Base-by-base conservation (phyloP, 2,888 invertebrate genomes). In the Eupithecia subfuscata region DNA sequence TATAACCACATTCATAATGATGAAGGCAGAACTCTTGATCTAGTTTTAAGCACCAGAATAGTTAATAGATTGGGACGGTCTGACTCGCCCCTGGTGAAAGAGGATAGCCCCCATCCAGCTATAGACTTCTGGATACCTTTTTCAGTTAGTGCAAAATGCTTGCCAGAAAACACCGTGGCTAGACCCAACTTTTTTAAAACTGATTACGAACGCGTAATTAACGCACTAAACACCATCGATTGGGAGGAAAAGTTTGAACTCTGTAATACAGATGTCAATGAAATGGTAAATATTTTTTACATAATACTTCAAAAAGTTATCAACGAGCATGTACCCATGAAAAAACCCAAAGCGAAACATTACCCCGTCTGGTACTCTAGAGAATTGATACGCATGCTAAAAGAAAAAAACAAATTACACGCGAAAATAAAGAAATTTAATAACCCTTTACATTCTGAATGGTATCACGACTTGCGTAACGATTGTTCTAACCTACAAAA, bases 321-420 rank as follows among this genome's bases (percentile, higher is more conserved):
- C n/a, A 56, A 56, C 3, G 52, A 56, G n/a, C 52, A 56, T 56
- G 22, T 56, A 16, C n/a, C 52, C 16, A 56, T 56, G n/a, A 56
- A 56, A 9, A 56, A 56, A 9, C 52, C 52, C 16, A 56, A 56
- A 56, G 40, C 11, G 40, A 8, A 40, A 56, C 16, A 22, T 56
- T 56, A n/a, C 16, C 52, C 52, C 6, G n/a, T 22, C 9, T 56
- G 52, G 52, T 56, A 56, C 52, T 56, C 52, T 3, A 56, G n/a
- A n/a, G 22, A 56, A 56, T 22, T 56, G 16, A 56, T n/a, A 56
- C 52, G 52, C 7, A 56, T 56, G 52, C 18, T 56, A 2, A 56
- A 56, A 22, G 52, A 56, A 56, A 56, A 56, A 16, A 56, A 56
- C n/a, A 56, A 56, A 56, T 56, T 56, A 56, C 52, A 56, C 16